A percentile compares a stretch with the other conserved stretches of the same genome.
phyloP scores from a whole-genome alignment of 1,140 invertebrate genomes.

The Apolygus lucorum region DNA sequence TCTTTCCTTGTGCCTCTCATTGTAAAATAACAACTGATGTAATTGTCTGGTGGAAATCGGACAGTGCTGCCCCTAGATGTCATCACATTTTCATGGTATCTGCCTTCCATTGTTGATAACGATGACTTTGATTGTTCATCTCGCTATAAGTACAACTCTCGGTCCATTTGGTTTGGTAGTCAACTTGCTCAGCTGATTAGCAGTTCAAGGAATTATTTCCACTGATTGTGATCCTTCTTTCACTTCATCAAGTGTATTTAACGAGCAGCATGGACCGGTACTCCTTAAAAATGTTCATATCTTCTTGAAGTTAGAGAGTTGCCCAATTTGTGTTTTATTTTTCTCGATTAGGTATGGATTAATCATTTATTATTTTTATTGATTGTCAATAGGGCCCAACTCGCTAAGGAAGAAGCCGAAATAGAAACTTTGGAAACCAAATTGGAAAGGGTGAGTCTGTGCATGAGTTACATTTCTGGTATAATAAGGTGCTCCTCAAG shows the following conservation, averaged over 20 bases:
- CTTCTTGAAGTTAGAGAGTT: neutral
- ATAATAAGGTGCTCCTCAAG: neutral
- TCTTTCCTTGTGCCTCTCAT: too few relatives aligned
- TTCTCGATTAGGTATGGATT: neutral
- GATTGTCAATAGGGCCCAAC: constrained; percentile 54
- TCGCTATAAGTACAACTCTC: too few relatives aligned
- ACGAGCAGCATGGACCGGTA: too few relatives aligned
- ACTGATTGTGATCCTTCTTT: neutral
- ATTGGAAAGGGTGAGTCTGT: constrained; percentile 62
- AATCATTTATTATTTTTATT: constrained; percentile 6
- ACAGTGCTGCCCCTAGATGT: too few relatives aligned
- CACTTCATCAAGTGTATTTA: neutral
- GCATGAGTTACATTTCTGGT: neutral
- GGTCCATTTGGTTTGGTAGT: constrained; percentile 31
- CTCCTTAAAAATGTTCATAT: neutral
- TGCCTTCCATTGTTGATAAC: too few relatives aligned
- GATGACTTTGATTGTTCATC: too few relatives aligned
- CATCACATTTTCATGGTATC: too few relatives aligned
- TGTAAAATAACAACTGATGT: too few relatives aligned
- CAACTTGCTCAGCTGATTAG: neutral
- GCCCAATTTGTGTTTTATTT: neutral
- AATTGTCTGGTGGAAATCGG: too few relatives aligned
- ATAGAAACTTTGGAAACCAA: constrained; percentile 78
- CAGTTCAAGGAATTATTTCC: neutral
- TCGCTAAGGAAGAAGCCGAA: constrained; percentile 74